Evolutionary conservation across 2,113 vertebrate species (phyloP), one percentile per base, ranked within the genome.

Genomic region (Tauraco erythrolophus): DNA sequence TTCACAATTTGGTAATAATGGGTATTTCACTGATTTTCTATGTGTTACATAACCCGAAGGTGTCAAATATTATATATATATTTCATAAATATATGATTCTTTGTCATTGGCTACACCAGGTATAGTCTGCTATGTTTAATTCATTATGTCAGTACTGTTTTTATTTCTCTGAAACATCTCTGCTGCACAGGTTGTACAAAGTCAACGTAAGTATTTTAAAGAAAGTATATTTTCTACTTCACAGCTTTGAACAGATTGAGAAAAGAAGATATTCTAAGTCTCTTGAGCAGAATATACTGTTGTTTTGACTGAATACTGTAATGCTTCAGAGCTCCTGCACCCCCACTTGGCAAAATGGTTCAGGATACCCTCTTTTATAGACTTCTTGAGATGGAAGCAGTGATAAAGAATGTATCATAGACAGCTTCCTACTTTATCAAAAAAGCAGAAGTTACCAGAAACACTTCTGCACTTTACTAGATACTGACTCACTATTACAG

Each of bases 201-300:
- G 58, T 46, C 78, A 90, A 64, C 21, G 45, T 3, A 75, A 85
- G 50, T 39, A 57, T 94, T 75, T 92, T 74, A 78, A 89, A 72
- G 27, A 69, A 76, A 22, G 12, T 76, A 66, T 85, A 91, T 94
- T 96, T 94, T 89, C 76, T 87, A 78, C 75, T 88, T 86, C 54
- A 74, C 54, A 79, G 51, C 48, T 79, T 82, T 54, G 54, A 90
- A 80, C 18, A 94, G 75, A 69, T 57, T 69, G 65, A 69, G 77
- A 64, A 93, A 83, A 74, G 19, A 65, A 80, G 54, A 70, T 43
- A 88, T 79, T 84, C 24, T 51, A 58, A 88, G 70, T 53, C 66
- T 83, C 75, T 80, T 93, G 58, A 93, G 41, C n/a, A 66, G 82
- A 96, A 83, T 76, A 60, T 50, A 16, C 53, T 85, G 84, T 64